phyloP scores from a whole-genome alignment of 2,888 invertebrate genomes.

The Gryllus longicercus region DNA sequence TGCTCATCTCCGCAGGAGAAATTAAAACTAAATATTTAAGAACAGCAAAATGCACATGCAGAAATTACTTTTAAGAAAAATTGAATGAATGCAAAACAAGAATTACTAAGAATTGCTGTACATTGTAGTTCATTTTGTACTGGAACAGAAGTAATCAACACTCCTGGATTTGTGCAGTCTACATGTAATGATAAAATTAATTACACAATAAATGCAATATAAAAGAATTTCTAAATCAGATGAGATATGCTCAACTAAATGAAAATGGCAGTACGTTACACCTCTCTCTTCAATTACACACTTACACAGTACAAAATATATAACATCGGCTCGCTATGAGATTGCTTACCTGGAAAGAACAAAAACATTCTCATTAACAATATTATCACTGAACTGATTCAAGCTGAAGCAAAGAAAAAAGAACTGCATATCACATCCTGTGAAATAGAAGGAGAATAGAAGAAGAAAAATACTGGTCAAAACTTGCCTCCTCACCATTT shows the following conservation, averaged over 20 bases:
- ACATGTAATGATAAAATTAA: neutral
- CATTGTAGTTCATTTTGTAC: neutral
- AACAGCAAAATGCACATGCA: slow-evolving; percentile 1
- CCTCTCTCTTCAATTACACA: neutral
- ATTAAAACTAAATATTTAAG: neutral
- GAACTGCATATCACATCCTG: too few relatives aligned
- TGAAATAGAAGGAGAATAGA: too few relatives aligned
- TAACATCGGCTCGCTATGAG: neutral
- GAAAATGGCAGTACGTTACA: slow-evolving; percentile 1
- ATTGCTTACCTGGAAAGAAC: slow-evolving; percentile 6
- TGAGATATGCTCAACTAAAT: neutral
- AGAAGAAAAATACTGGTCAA: too few relatives aligned
- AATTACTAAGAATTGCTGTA: neutral
- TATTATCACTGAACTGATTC: too few relatives aligned
- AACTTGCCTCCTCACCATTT: too few relatives aligned
- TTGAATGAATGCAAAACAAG: neutral
- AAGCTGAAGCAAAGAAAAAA: too few relatives aligned
- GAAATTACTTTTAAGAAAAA: neutral
- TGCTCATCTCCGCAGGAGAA: neutral
- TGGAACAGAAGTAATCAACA: neutral
- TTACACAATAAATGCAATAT: neutral
- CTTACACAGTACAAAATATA: slow-evolving; percentile 17
- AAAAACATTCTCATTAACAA: neutral
- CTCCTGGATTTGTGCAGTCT: neutral
- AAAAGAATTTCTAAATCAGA: neutral